Conservation (phyloP, 2,888 invertebrate genomes). For the Spatulosminthurus flaviceps region DNA sequence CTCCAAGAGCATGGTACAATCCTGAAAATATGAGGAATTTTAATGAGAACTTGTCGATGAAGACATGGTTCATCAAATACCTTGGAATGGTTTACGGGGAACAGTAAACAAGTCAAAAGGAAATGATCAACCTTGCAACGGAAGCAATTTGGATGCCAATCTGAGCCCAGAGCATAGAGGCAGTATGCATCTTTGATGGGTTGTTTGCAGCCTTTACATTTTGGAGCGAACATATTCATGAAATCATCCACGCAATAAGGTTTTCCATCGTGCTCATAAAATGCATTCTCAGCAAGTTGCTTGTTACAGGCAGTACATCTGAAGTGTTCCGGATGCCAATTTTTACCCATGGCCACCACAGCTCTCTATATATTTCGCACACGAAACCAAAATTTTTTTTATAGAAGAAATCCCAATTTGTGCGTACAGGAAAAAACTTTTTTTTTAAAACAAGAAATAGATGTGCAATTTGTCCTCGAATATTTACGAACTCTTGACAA, state of each 20-base stretch:
- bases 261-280: constrained; percentile 49
- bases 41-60: constrained; percentile 15
- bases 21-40: constrained; percentile 47
- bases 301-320: constrained; percentile 51
- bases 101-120: constrained; percentile 12
- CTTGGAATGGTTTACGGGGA: background rate
- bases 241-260: constrained; percentile 55
- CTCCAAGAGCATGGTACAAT: constrained; percentile 59
- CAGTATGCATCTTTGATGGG: constrained; percentile 58
- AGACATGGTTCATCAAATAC: background rate
- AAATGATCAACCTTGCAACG: constrained; percentile 47
- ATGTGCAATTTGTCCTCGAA: too few relatives aligned
- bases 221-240: constrained; percentile 59
- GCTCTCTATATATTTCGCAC: constrained; percentile 36
- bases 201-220: constrained; percentile 59
- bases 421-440: background rate
- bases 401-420: background rate
- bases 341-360: constrained; percentile 51
- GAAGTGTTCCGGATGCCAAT: constrained; percentile 51
- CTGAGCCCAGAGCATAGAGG: constrained; percentile 53
- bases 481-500: too few relatives aligned
- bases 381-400: background rate
- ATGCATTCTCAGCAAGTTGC: constrained; percentile 49
- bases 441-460: too few relatives aligned
- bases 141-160: constrained; percentile 61